Percentiles rank a stretch among this genome's conserved stretches.
Evolutionary conservation across 2,113 vertebrate genomes (phyloP).

Genomic region (Odontesthes bonariensis): DNA sequence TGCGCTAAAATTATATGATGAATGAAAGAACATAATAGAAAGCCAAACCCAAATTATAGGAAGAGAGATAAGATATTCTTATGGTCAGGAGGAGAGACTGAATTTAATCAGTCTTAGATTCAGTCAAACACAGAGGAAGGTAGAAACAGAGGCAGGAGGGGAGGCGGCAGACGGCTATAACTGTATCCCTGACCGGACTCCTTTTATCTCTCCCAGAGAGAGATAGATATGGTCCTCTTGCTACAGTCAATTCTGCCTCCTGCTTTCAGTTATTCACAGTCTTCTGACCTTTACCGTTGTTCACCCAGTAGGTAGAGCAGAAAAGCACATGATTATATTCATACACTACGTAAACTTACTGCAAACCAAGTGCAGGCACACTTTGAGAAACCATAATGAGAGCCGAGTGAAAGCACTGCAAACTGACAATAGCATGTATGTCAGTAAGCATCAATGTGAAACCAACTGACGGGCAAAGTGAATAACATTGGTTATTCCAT

Average conservation of each 20-base stretch:
- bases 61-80: constrained; percentile 18
- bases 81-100: constrained; percentile 27
- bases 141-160: constrained; percentile 7
- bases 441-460: not conserved
- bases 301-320: not conserved
- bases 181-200: constrained; percentile 36
- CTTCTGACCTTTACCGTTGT: not conserved
- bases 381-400: constrained; percentile 10
- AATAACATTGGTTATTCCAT: constrained; percentile 15
- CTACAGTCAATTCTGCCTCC: constrained; percentile 26
- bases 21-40: constrained; percentile 12
- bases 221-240: constrained; percentile 25
- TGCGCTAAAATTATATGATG: not conserved
- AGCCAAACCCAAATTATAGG: not conserved
- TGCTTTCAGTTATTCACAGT: constrained; percentile 25
- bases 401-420: not conserved
- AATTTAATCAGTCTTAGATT: constrained; percentile 41
- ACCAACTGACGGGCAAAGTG: constrained; percentile 12
- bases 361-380: not conserved
- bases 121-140: constrained; percentile 20
- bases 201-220: constrained; percentile 45
- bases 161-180: constrained; percentile 33
- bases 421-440: not conserved
- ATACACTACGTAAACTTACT: not conserved
- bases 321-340: not conserved